A percentile compares a stretch with the other conserved stretches of the same genome.
phyloP scores from a whole-genome alignment of 1,140 invertebrate species.

The Mercenaria mercenaria region DNA sequence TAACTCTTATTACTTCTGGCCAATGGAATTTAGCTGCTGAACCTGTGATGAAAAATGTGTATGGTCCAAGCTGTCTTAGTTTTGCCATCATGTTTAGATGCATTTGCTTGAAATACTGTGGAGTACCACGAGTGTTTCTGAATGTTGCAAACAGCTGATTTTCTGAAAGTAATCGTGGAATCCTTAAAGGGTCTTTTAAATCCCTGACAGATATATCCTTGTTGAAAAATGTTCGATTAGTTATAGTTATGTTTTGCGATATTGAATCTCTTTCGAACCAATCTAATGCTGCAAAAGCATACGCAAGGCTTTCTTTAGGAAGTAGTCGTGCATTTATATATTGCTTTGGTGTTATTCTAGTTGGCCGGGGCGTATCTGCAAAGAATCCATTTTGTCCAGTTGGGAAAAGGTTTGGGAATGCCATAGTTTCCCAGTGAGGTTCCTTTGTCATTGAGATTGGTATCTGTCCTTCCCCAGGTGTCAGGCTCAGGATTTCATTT shows the following conservation, averaged over 20 bases:
- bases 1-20: neutral
- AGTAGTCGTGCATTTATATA: conserved; percentile 46
- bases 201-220: conserved; percentile 41
- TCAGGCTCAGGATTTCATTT: conserved; percentile 36
- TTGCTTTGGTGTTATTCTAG: conserved; percentile 24
- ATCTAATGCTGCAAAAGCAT: conserved; percentile 46
- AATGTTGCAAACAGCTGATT: conserved; percentile 59
- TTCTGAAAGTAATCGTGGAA: conserved; percentile 44
- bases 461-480: conserved; percentile 18
- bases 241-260: conserved; percentile 53
- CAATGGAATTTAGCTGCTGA: conserved; percentile 20
- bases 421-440: conserved; percentile 39
- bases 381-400: conserved; percentile 21
- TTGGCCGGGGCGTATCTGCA: conserved; percentile 13
- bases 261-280: conserved; percentile 42
- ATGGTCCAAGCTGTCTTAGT: conserved; percentile 15
- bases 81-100: conserved; percentile 36
- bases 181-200: conserved; percentile 36
- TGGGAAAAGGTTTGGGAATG: conserved; percentile 38
- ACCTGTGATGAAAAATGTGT: neutral
- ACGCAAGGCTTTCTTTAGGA: conserved; percentile 38
- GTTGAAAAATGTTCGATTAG: conserved; percentile 45
- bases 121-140: conserved; percentile 49
- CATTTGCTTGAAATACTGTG: conserved; percentile 59
- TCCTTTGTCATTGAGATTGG: conserved; percentile 17